Base-by-base conservation (phyloP, 1,140 invertebrate genomes). In the Zaprionus lachaisei region DNA sequence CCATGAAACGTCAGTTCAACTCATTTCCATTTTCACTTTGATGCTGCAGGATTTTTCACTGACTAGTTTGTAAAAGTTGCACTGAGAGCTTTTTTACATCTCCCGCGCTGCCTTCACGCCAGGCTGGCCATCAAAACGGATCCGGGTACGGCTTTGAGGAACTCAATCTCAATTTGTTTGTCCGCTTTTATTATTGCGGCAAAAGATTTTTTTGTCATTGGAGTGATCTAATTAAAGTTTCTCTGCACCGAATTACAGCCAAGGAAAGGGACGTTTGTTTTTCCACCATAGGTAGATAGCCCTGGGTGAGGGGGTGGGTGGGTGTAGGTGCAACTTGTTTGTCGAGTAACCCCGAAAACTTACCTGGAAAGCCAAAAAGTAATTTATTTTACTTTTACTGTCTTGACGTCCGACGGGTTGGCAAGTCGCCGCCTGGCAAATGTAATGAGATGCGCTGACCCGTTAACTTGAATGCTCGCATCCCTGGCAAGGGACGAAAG, bases 221-320 rank as follows among this genome's bases (percentile, higher is more conserved):
- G 69, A 91, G 70, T 82, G 86, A 90, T 91, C 85, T 90, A 90
- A 90, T 90, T 90, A 90, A 90, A 90, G 85, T 90, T 90, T 82
- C 65, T 79, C 58, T 71, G 66, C 31, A 66, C 79, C 70, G 79
- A 85, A 85, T 84, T 81, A 84, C 74, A 61, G 54, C 17, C 28
- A 31, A 26, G 38, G 15, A 54, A 9, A 62, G 47, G 37, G 37
- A 11, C 20, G 15, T 47, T 47, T 47, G 41, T 47, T 47, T 47
- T 47, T 47, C 41, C 41, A 47, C 12, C 37, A 38, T 34, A 34
- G 31, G 31, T 34, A 34, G 31, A 9, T 34, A 34, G 11, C 31
- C 31, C 31, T 9, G 28, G 28, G 28, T 9, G 28, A 9, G 2
- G 28, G 26, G 66, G 56, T 41, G 14, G 15, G n/a, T 1, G 44